Base-by-base conservation (phyloP, 2,888 invertebrate species). In the Galerucella pusilla region DNA sequence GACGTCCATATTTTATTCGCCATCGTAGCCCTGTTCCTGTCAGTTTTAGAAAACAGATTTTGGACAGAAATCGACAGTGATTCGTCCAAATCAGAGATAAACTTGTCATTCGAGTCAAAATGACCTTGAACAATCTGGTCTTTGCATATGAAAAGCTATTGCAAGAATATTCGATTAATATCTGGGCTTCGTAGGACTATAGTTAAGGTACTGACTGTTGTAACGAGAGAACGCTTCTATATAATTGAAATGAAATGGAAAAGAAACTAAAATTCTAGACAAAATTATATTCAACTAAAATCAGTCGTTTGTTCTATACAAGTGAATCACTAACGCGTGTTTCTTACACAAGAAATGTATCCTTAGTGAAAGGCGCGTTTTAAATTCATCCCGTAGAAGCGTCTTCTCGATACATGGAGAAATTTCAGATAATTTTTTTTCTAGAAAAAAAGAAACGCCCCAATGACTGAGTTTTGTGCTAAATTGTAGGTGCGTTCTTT, bases 221-320 rank as follows among this genome's bases (percentile, higher is more conserved):
- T 54, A 71, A 63, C 46, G 52, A 45, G 68, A 57, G 16, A 68
- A 68, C 68, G 68, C 68, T 60, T 60, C 35, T 46, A 42, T 42
- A 42, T 20, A 69, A 28, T 42, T 71, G 25, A 54, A 25, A 59
- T 35, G 14, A 54, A 68, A 72, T 69, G 66, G 20, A 77, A 75
- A 66, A 74, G 77, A 77, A 70, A 63, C 20, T 61, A 52, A 78
- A 77, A 75, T 65, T 68, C 71, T 66, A 75, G 67, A 73, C 60
- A 20, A 64, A 64, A 65, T 16, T 45, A 46, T 54, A 71, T 46
- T 59, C 59, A 65, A 66, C 71, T 66, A 59, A 71, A 59, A 71
- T 35, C 28, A 25, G 16, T 65, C 54, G 25, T 71, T 52, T 35
- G 7, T 45, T 57, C 52, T 66, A 68, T 42, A 42, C 45, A 42